Percentiles rank a stretch among this genome's conserved stretches.
Evolutionary conservation across 2,797 vertebrate genomes (phyloP).

Genomic region (Pseudomugil tenellus): DNA sequence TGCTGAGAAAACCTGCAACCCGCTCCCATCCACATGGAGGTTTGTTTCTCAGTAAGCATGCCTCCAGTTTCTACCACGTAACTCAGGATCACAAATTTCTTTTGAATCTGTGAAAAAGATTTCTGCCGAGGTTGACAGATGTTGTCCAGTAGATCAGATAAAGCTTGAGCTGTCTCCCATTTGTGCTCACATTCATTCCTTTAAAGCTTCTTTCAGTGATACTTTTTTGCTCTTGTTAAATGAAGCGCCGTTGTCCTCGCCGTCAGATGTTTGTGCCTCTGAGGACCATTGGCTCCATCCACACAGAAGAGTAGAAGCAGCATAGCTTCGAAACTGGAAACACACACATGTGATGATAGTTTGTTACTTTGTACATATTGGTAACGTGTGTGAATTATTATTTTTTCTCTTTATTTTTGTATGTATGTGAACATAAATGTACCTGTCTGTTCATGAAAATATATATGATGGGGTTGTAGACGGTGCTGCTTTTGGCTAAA

Average conservation of each 20-base stretch:
- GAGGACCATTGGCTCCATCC: slow-evolving; percentile 77
- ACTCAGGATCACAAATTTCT: not conserved
- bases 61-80: not conserved
- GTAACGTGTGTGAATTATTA: not conserved
- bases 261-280: slow-evolving; percentile 48
- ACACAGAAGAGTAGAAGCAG: slow-evolving; percentile 75
- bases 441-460: slow-evolving; percentile 85
- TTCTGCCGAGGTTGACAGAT: not conserved
- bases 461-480: slow-evolving; percentile 84
- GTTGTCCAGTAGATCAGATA: not conserved
- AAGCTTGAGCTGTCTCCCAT: not conserved
- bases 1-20: not conserved
- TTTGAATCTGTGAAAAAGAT: not conserved
- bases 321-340: slow-evolving; percentile 77
- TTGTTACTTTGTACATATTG: not conserved
- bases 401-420: not conserved
- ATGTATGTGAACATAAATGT: not conserved
- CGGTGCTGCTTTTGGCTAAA: slow-evolving; percentile 80
- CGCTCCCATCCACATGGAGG: not conserved
- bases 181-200: slow-evolving; percentile 30
- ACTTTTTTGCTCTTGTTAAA: slow-evolving; percentile 60
- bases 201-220: slow-evolving; percentile 49
- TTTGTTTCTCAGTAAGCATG: not conserved
- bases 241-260: slow-evolving; percentile 50
- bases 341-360: slow-evolving; percentile 9